phyloP scores from a whole-genome alignment of 2,888 invertebrate genomes.

The Galeruca laticollis region DNA sequence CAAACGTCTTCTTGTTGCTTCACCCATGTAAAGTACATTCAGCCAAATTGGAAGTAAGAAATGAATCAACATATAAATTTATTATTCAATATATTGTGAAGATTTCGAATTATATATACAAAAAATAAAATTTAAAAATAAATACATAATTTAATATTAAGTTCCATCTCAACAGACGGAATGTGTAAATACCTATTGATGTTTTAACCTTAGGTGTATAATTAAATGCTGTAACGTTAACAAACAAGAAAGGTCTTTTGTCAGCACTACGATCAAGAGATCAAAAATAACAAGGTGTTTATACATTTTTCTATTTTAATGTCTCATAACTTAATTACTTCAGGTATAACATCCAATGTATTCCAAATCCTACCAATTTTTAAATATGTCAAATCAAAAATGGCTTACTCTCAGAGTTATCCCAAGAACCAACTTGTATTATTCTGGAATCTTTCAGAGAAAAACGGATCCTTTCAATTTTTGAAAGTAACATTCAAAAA shows the following conservation, averaged over 20 bases:
- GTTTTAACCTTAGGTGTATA: conserved; percentile 29
- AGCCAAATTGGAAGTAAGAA: not conserved
- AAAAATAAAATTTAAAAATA: conserved; percentile 46
- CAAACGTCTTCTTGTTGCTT: no score
- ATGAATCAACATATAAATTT: conserved; percentile 10
- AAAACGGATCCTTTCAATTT: no score
- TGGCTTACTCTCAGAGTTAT: not conserved
- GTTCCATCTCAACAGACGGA: conserved; percentile 21
- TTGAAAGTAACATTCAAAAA: no score
- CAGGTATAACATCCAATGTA: not conserved
- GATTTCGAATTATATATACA: conserved; percentile 45
- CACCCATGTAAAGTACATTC: no score
- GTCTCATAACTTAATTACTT: not conserved
- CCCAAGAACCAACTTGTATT: not conserved
- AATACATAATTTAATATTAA: conserved; percentile 49
- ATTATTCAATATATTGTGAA: conserved; percentile 42
- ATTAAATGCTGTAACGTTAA: conserved; percentile 30
- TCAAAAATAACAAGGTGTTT: not conserved
- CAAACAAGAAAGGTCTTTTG: not conserved
- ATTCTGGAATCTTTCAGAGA: no score
- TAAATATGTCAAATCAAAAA: not conserved
- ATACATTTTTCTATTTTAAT: not conserved
- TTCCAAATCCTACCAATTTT: not conserved
- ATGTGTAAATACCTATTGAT: conserved; percentile 31
- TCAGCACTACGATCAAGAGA: not conserved